A percentile compares a stretch with the other conserved stretches of the same genome.
These are phyloP conservation scores for Eublepharis macularius DNA, from an alignment of 2,113 vertebrate species.

Conservation along the genomic window DNA sequence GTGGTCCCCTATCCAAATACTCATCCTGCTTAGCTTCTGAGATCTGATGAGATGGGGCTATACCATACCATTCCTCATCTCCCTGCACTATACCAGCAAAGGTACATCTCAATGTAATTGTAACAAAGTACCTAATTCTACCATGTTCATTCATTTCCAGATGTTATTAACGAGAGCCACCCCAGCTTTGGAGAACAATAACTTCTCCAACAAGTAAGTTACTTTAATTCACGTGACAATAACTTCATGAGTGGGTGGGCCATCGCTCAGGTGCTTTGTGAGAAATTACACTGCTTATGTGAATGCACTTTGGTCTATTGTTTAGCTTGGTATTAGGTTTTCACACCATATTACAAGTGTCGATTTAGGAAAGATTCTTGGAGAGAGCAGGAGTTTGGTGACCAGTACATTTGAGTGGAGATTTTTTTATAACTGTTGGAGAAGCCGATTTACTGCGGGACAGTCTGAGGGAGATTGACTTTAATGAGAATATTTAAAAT, in stretches of 20 bases:
- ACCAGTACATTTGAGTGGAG: no score
- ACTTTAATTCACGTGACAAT: not conserved
- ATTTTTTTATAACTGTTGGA: not conserved
- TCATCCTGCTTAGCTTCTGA: no score
- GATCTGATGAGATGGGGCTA: no score
- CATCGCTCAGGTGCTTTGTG: not conserved
- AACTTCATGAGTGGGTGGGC: not conserved
- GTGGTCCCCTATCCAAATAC: no score
- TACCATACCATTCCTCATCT: no score
- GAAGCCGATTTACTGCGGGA: not conserved
- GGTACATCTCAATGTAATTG: not conserved
- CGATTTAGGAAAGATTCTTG: not conserved
- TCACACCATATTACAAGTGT: not conserved
- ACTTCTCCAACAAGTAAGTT: slow-evolving; percentile 66
- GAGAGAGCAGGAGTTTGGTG: not conserved
- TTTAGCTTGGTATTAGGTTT: not conserved
- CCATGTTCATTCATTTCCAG: slow-evolving; percentile 56
- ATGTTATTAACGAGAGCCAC: slow-evolving; percentile 17
- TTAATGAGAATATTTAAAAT: not conserved
- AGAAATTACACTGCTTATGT: not conserved
- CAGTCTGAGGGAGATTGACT: not conserved
- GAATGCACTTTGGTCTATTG: not conserved
- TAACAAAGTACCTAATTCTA: accelerated
- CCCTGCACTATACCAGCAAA: not conserved
- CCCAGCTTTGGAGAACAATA: slow-evolving; percentile 31